These are phyloP conservation scores for Serranochromis macrocephalus DNA, from an alignment of 2,113 vertebrate species.

Conservation along the genomic window DNA sequence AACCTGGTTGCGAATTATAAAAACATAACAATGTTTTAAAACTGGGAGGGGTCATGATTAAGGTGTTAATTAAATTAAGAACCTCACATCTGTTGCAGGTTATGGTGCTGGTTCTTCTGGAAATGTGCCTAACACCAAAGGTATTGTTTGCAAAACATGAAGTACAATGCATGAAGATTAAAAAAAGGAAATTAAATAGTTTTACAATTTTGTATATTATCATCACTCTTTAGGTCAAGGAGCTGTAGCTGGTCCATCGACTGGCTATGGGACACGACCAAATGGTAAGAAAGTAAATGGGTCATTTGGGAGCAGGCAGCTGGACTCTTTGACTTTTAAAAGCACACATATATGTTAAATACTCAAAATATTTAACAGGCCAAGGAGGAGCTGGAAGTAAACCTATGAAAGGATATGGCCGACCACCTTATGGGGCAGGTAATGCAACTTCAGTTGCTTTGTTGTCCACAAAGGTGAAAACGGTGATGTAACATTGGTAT, in stretches of 20 bases:
- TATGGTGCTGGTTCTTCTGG: slow-evolving; percentile 3
- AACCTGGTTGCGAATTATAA: background rate
- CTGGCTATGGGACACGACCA: background rate
- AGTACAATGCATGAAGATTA: background rate
- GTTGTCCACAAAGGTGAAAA: background rate
- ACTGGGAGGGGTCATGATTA: background rate
- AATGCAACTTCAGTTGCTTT: background rate
- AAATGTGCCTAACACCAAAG: background rate
- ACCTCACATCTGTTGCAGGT: background rate
- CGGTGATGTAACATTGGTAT: background rate
- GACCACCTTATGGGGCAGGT: slow-evolving; percentile 43
- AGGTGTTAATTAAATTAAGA: background rate
- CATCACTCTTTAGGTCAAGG: background rate
- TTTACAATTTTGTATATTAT: background rate
- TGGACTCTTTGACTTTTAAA: background rate
- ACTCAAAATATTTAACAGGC: slow-evolving; percentile 16
- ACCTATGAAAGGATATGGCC: slow-evolving; percentile 50
- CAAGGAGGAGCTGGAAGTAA: slow-evolving; percentile 26
- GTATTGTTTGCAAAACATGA: background rate
- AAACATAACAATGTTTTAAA: background rate
- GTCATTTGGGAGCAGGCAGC: background rate
- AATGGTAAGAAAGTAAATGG: slow-evolving; percentile 6
- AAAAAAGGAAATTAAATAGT: background rate
- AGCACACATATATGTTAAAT: background rate
- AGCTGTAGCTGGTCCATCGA: background rate